Conservation (phyloP, 2,888 invertebrate genomes). For the Prosapia bicincta region DNA sequence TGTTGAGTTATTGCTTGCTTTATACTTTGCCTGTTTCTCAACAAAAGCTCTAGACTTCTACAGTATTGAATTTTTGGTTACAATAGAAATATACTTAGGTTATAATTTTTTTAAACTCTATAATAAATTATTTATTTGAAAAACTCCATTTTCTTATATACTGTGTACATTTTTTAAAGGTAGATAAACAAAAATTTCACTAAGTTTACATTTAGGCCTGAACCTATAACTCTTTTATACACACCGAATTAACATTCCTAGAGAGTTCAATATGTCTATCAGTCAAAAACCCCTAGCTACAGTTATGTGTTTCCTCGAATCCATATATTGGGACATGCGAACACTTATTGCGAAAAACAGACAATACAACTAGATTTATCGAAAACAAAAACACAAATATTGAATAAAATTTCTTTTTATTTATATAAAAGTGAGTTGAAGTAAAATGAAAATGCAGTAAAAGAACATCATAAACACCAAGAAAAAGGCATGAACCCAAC, state of each 20-base stretch:
- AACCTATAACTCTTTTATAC: conserved; percentile 40
- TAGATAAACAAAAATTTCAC: conserved; percentile 20
- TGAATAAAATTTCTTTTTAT: background rate
- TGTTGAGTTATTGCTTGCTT: background rate
- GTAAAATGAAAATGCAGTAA: background rate
- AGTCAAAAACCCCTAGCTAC: conserved; percentile 37
- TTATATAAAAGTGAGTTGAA: background rate
- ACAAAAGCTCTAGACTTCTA: background rate
- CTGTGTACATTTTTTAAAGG: background rate
- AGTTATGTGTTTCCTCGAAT: background rate
- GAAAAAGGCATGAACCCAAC: too few relatives aligned
- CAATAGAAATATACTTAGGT: background rate
- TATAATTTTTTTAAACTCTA: background rate
- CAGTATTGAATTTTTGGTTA: background rate
- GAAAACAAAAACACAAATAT: background rate
- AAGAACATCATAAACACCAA: background rate
- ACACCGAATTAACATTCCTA: conserved; percentile 37
- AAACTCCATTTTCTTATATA: background rate
- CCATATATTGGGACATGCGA: background rate
- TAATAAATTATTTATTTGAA: background rate
- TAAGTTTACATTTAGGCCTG: conserved; percentile 40
- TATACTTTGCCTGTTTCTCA: background rate
- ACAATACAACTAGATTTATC: background rate
- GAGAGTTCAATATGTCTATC: conserved; percentile 34
- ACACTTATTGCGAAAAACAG: background rate